phyloP scores from a whole-genome alignment of 1,140 invertebrate genomes.

The Linepithema humile region DNA sequence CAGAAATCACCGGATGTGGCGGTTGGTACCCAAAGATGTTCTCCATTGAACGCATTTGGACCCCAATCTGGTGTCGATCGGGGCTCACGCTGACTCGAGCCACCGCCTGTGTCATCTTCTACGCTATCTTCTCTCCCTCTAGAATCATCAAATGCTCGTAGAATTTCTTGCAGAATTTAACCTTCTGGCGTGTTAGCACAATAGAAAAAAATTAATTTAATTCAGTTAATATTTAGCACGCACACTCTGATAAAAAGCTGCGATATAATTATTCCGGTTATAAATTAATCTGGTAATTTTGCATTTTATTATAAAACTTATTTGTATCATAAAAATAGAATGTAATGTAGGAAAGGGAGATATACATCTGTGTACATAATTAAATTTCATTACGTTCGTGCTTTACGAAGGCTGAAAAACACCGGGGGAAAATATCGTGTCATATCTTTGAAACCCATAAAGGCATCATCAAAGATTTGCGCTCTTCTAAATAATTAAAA shows the following conservation, averaged over 20 bases:
- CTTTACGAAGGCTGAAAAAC: not conserved
- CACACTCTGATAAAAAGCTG: too few species aligned
- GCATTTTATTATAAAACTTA: not conserved
- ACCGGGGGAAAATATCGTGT: not conserved
- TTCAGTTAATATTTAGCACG: not conserved
- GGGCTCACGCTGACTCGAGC: slow-evolving; percentile 85
- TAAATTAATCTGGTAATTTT: not conserved
- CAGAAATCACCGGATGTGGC: slow-evolving; percentile 96
- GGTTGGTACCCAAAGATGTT: slow-evolving; percentile 94
- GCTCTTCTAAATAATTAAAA: slow-evolving; percentile 1
- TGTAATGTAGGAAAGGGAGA: not conserved
- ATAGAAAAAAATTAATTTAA: not conserved
- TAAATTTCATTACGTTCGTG: not conserved
- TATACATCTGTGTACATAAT: not conserved
- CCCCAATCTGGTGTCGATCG: slow-evolving; percentile 93
- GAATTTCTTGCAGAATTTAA: not conserved
- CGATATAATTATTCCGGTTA: not conserved
- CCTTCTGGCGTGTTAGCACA: not conserved
- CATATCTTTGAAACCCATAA: slow-evolving; percentile 12
- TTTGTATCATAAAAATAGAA: not conserved
- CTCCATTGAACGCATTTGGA: slow-evolving; percentile 91
- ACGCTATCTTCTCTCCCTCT: slow-evolving; percentile 82
- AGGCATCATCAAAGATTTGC: not conserved
- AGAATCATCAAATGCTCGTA: slow-evolving; percentile 75
- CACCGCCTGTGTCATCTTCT: slow-evolving; percentile 64